These are phyloP conservation scores for Ictidomys tridecemlineatus DNA, from an alignment of 2,113 vertebrate genomes.

Conservation along the genomic window DNA sequence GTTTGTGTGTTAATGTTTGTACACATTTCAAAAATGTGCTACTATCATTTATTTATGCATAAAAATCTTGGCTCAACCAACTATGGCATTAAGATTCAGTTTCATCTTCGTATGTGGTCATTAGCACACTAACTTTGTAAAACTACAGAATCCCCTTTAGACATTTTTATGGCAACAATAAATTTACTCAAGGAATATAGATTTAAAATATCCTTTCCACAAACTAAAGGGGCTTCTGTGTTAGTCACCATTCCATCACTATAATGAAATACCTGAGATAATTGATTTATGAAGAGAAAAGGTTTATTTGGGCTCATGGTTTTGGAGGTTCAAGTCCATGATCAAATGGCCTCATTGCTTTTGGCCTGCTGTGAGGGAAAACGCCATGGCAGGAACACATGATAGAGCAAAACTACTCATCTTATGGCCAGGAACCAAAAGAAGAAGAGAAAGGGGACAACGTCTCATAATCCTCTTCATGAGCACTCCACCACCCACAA, in stretches of 20 bases:
- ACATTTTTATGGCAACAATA: constrained; percentile 28
- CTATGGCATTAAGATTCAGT: constrained; percentile 55
- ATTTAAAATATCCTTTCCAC: constrained; percentile 26
- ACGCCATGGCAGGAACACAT: background rate
- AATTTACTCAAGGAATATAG: background rate
- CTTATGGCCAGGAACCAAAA: background rate
- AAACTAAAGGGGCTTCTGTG: background rate
- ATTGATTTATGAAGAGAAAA: background rate
- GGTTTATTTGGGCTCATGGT: background rate
- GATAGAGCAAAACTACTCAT: background rate
- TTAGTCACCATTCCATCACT: background rate
- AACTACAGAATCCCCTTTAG: constrained; percentile 13
- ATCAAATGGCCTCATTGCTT: background rate
- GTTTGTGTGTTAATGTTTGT: constrained; percentile 63
- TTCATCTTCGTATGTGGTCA: constrained; percentile 69
- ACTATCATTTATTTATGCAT: constrained; percentile 67
- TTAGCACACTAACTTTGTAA: constrained; percentile 58
- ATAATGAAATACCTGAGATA: background rate
- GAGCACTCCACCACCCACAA: background rate
- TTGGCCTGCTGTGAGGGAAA: background rate
- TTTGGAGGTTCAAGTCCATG: background rate
- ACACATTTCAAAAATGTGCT: constrained; percentile 58
- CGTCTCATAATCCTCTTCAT: no score
- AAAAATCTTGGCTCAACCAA: constrained; percentile 66
- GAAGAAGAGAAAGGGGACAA: background rate